Evolutionary conservation across 2,888 invertebrate genomes (phyloP).

Genomic region (Leptopterna dolabrata): DNA sequence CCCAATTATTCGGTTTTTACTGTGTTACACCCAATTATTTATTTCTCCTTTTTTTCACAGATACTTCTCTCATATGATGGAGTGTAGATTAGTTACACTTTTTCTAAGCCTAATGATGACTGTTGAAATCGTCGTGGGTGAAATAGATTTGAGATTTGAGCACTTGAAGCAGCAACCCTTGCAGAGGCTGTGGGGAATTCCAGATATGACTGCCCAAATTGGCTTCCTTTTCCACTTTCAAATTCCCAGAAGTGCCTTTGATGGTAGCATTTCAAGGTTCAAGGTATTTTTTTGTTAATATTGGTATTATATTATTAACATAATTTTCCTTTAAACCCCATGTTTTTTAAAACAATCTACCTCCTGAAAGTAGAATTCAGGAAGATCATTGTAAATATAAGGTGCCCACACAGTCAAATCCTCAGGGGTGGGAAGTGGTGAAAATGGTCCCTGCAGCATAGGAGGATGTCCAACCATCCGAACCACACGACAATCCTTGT

Average conservation of each 20-base stretch:
- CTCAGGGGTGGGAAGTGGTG: too few species aligned
- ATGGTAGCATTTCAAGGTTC: slow-evolving; percentile 75
- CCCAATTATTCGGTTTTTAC: too few species aligned
- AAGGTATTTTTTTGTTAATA: slow-evolving; percentile 72
- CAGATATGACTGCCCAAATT: slow-evolving; percentile 76
- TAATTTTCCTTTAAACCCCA: neutral
- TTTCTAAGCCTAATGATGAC: neutral
- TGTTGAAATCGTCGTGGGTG: slow-evolving; percentile 7
- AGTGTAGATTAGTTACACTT: neutral
- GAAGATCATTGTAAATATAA: too few species aligned
- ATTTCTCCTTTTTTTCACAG: neutral
- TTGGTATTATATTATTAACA: neutral
- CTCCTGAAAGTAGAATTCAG: too few species aligned
- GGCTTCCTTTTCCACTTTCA: slow-evolving; percentile 80
- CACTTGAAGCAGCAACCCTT: slow-evolving; percentile 60
- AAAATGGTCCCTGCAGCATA: too few species aligned
- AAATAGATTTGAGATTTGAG: slow-evolving; percentile 59
- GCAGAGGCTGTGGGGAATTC: slow-evolving; percentile 69
- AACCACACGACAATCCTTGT: too few species aligned
- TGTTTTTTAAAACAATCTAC: too few species aligned
- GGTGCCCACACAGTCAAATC: too few species aligned
- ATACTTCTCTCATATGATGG: neutral
- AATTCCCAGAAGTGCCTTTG: slow-evolving; percentile 79
- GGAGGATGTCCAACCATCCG: too few species aligned
- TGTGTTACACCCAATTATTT: too few species aligned